Evolutionary conservation across 2,888 invertebrate species (phyloP).

Genomic region (Tachina grossa): DNA sequence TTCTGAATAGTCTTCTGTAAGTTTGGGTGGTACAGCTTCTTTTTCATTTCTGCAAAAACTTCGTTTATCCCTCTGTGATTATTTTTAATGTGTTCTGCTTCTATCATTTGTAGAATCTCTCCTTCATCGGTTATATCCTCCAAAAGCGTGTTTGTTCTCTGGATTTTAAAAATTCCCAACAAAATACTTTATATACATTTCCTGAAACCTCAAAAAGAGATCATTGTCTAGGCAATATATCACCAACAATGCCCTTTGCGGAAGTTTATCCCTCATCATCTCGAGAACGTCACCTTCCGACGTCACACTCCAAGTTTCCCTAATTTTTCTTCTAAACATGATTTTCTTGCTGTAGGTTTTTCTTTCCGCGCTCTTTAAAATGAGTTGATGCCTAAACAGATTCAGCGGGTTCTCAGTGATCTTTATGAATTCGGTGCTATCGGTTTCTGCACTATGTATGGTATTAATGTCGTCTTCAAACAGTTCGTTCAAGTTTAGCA

Average conservation of each 20-base stretch:
- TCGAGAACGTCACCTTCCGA: not conserved
- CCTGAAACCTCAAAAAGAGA: too few species aligned
- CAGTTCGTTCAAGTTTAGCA: conserved; percentile 38
- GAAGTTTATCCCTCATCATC: not conserved
- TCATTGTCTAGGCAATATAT: too few species aligned
- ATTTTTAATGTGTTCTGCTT: not conserved
- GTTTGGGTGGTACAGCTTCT: too few species aligned
- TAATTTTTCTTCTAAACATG: not conserved
- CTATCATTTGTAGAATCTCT: not conserved
- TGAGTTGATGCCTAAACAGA: too few species aligned
- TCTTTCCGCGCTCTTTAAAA: too few species aligned
- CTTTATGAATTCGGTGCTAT: conserved; percentile 4
- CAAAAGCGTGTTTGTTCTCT: too few species aligned
- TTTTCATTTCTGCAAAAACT: too few species aligned
- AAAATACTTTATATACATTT: too few species aligned
- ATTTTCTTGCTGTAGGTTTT: not conserved
- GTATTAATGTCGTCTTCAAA: conserved; percentile 47
- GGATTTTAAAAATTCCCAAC: not conserved
- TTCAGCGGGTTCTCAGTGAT: too few species aligned
- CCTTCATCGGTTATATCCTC: too few species aligned
- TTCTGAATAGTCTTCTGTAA: too few species aligned
- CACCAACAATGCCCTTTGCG: not conserved
- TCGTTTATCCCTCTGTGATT: too few species aligned
- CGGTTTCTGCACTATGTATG: conserved; percentile 44
- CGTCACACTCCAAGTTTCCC: not conserved